A percentile compares a stretch with the other conserved stretches of the same genome.
Conservation (phyloP, 2,113 vertebrate species). For the Upupa epops region DNA sequence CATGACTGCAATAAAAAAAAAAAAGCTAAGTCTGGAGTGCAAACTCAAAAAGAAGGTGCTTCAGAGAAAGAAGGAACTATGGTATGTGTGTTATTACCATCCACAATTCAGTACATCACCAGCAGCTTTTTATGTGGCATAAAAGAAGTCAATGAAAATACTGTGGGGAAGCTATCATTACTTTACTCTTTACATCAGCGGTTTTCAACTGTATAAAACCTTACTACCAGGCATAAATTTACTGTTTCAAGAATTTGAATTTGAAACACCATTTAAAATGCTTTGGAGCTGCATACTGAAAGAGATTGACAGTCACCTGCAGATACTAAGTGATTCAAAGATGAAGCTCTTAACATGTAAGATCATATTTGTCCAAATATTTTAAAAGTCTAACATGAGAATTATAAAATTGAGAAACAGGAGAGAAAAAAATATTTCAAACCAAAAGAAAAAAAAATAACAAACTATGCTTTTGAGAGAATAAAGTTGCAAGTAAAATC, state of each 20-base stretch:
- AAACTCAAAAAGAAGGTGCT: background rate
- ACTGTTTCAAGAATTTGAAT: background rate
- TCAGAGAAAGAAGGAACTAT: background rate
- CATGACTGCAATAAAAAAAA: background rate
- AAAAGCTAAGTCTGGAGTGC: background rate
- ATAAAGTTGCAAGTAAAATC: background rate
- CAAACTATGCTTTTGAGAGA: background rate
- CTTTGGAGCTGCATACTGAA: background rate
- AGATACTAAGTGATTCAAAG: background rate
- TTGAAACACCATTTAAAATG: background rate
- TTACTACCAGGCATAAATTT: background rate
- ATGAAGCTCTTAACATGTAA: background rate
- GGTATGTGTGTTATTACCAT: background rate
- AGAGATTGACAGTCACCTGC: background rate
- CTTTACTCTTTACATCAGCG: background rate
- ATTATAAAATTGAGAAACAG: background rate
- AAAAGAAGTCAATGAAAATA: conserved; percentile 29
- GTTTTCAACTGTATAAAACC: background rate
- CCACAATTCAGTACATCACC: background rate
- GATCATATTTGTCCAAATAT: background rate
- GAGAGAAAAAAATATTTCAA: background rate
- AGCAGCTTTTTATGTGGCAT: background rate
- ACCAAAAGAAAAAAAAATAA: background rate
- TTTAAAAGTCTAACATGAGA: background rate
- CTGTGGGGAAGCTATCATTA: background rate